Evolutionary conservation across 1,140 invertebrate genomes (phyloP).

Genomic region (Cheumatopsyche charites): DNA sequence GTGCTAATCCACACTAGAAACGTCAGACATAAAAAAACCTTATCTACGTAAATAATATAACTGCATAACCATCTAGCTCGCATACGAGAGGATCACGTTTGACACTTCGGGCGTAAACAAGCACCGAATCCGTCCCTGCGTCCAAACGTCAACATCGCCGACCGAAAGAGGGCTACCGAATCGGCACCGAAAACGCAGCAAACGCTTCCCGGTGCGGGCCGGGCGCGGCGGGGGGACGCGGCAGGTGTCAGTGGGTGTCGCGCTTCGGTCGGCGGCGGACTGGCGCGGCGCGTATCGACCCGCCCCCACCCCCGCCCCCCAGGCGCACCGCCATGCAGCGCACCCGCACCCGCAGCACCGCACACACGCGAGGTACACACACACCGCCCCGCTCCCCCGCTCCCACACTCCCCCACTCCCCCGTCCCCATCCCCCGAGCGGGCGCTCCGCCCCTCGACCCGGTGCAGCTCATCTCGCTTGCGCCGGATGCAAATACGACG

Average conservation of each 20-base stretch:
- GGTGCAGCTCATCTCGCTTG: neutral
- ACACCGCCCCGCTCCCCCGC: neutral
- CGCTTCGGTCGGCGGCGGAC: slow-evolving; percentile 8
- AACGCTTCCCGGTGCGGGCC: too few relatives aligned
- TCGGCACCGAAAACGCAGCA: too few relatives aligned
- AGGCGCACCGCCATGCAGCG: slow-evolving; percentile 14
- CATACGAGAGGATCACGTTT: too few relatives aligned
- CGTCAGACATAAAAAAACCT: too few relatives aligned
- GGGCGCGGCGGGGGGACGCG: too few relatives aligned
- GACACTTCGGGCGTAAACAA: too few relatives aligned
- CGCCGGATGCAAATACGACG: neutral
- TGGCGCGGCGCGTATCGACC: neutral
- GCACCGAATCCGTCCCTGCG: too few relatives aligned
- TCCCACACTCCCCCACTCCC: neutral
- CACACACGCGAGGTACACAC: neutral
- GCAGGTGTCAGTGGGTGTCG: slow-evolving; percentile 20
- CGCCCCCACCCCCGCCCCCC: neutral
- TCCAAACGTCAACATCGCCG: too few relatives aligned
- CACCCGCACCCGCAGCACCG: neutral
- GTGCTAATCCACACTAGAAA: too few relatives aligned
- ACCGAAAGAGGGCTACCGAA: too few relatives aligned
- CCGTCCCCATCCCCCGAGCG: neutral
- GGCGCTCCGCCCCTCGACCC: neutral
- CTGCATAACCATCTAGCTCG: too few relatives aligned
- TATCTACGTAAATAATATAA: too few relatives aligned